A percentile compares a stretch with the other conserved stretches of the same genome.
These are phyloP conservation scores for Micrasema minimum DNA, from an alignment of 1,140 invertebrate genomes.

Conservation along the genomic window DNA sequence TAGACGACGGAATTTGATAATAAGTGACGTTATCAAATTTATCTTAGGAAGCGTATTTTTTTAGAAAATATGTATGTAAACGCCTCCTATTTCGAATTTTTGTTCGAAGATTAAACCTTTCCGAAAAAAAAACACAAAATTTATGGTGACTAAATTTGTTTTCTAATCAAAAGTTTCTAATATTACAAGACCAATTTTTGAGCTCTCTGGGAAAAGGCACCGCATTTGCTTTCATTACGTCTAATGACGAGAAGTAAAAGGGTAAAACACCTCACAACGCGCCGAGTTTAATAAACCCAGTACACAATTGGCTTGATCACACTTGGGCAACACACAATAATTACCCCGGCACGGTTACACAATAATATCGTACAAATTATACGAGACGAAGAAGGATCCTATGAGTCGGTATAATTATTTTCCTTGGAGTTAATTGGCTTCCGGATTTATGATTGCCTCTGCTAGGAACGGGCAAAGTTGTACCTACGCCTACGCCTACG, in stretches of 20 bases:
- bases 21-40: too few relatives aligned
- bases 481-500: too few relatives aligned
- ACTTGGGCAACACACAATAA: slow-evolving; percentile 37
- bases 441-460: slow-evolving; percentile 40
- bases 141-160: too few relatives aligned
- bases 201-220: neutral
- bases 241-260: neutral
- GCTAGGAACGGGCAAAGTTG: slow-evolving; percentile 21
- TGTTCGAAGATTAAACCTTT: too few relatives aligned
- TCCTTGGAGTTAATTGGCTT: slow-evolving; percentile 42
- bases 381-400: slow-evolving; percentile 23
- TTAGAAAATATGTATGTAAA: too few relatives aligned
- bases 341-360: slow-evolving; percentile 30
- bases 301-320: slow-evolving; percentile 12
- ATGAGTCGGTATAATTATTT: slow-evolving; percentile 35
- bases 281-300: slow-evolving; percentile 15
- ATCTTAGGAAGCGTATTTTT: too few relatives aligned
- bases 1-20: too few relatives aligned
- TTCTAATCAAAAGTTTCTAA: neutral
- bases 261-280: slow-evolving; percentile 1
- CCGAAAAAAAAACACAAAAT: too few relatives aligned
- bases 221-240: neutral
- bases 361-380: slow-evolving; percentile 30
- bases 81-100: too few relatives aligned
- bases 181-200: neutral